Conservation (phyloP, 2,113 vertebrate species). For the Pygoscelis adeliae region DNA sequence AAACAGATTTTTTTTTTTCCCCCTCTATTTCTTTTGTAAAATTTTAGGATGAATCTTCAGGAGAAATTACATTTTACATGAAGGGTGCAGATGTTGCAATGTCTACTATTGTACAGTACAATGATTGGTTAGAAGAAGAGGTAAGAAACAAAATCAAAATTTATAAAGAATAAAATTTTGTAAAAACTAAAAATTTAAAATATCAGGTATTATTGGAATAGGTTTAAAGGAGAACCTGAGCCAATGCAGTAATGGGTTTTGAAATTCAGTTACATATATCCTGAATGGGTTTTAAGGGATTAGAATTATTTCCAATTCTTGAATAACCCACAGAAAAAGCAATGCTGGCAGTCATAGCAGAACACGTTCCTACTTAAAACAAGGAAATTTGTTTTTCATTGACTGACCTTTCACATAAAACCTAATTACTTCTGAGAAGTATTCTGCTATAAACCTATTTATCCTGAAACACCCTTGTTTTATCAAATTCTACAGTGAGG, state of each 20-base stretch:
- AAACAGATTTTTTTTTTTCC: not conserved
- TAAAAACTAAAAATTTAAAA: not conserved
- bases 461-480: not conserved
- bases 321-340: not conserved
- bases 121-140: slow-evolving; percentile 98
- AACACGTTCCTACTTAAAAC: not conserved
- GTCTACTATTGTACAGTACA: slow-evolving; percentile 96
- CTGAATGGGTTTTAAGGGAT: not conserved
- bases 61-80: slow-evolving; percentile 97
- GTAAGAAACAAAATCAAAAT: slow-evolving; percentile 67
- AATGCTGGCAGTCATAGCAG: not conserved
- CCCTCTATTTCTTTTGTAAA: not conserved
- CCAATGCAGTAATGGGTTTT: not conserved
- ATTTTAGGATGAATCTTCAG: slow-evolving; percentile 89
- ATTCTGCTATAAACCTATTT: not conserved
- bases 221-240: not conserved
- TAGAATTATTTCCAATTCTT: not conserved
- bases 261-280: not conserved
- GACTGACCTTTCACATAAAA: not conserved
- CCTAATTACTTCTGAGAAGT: not conserved
- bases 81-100: slow-evolving; percentile 97
- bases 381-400: not conserved
- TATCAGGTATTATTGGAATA: not conserved
- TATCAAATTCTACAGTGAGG: not conserved
- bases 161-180: not conserved